Conservation (phyloP, 2,113 vertebrate species). For the Microtus montanus region DNA sequence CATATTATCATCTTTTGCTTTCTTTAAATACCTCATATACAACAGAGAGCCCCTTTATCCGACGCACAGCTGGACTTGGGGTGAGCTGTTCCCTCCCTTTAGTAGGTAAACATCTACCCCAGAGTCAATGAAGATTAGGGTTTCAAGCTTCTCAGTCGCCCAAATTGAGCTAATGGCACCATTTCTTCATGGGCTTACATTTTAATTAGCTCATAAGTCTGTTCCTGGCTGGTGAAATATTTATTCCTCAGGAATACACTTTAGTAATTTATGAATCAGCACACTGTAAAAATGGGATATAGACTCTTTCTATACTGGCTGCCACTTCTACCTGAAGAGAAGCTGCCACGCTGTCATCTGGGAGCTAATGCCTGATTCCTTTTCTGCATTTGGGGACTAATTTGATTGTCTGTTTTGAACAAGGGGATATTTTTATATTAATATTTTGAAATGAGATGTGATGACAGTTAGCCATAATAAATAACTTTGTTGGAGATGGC, state of each 20-base stretch:
- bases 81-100: neutral
- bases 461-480: neutral
- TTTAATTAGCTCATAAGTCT: conserved; percentile 82
- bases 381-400: rapidly evolving
- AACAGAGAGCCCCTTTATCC: conserved; percentile 6
- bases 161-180: conserved; percentile 52
- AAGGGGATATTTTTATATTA: neutral
- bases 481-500: neutral
- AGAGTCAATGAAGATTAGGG: neutral
- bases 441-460: neutral
- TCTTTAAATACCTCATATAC: conserved; percentile 34
- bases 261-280: conserved; percentile 77
- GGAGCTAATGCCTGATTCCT: no score
- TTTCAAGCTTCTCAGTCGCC: neutral
- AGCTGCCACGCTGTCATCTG: neutral
- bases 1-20: neutral
- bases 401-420: neutral
- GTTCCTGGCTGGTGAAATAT: conserved; percentile 78
- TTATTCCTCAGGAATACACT: conserved; percentile 78
- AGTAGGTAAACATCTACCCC: neutral
- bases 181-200: conserved; percentile 62
- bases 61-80: conserved; percentile 40
- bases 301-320: neutral
- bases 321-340: neutral
- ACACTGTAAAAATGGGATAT: conserved; percentile 20